Conservation (phyloP, 2,888 invertebrate species). For the Platycnemis pennipes region DNA sequence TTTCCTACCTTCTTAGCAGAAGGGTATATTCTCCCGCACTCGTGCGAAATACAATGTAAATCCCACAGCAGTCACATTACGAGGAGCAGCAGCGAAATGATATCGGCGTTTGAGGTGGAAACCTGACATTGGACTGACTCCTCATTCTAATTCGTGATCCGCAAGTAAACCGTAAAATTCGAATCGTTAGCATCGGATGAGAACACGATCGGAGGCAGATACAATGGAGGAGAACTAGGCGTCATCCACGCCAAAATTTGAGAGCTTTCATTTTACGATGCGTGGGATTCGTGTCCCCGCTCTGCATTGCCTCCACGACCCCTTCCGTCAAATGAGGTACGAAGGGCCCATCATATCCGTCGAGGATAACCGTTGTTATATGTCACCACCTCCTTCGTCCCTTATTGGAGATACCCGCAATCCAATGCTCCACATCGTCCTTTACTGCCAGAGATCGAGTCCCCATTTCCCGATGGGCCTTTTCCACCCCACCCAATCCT, state of each 20-base stretch:
- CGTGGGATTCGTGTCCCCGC: neutral
- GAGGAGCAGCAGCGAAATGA: neutral
- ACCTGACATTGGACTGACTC: neutral
- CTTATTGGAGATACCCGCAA: neutral
- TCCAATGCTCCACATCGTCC: neutral
- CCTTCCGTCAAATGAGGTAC: neutral
- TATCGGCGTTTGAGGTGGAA: neutral
- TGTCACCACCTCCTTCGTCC: conserved; percentile 20
- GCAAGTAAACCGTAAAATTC: neutral
- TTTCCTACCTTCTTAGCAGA: no score
- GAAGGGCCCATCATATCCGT: neutral
- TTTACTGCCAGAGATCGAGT: neutral
- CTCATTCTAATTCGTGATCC: neutral
- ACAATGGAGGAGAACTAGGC: neutral
- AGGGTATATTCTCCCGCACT: no score
- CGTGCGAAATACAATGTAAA: neutral
- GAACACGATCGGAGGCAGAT: neutral
- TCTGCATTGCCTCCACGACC: neutral
- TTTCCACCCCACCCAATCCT: neutral
- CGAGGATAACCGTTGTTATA: neutral
- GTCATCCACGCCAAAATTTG: no score
- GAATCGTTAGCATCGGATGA: neutral
- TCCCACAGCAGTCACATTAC: neutral
- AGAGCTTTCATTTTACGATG: neutral
- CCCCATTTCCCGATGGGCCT: neutral